These are phyloP conservation scores for Nesoenas mayeri DNA, from an alignment of 2,113 vertebrate genomes.

Conservation along the genomic window DNA sequence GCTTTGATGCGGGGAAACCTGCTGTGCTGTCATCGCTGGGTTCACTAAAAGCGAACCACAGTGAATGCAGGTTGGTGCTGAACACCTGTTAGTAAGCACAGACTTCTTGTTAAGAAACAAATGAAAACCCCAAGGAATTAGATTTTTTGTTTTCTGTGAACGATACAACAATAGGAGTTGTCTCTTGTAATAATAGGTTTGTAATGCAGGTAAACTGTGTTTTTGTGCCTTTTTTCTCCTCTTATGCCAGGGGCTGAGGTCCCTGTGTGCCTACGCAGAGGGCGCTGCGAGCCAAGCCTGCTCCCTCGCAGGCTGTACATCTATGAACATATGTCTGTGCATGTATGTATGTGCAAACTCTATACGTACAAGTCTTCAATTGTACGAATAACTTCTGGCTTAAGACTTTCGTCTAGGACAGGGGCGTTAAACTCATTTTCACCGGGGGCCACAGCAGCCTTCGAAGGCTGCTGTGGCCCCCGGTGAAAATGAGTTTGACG, in stretches of 20 bases:
- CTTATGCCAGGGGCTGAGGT: not conserved
- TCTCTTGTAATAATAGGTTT: fast-evolving
- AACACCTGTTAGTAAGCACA: not conserved
- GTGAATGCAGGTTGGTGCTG: not conserved
- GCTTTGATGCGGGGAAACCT: not conserved
- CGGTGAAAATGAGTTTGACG: too few relatives aligned
- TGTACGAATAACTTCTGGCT: too few relatives aligned
- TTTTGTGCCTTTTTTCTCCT: not conserved
- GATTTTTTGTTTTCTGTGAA: not conserved
- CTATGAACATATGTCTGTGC: fast-evolving
- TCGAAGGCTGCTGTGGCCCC: too few relatives aligned
- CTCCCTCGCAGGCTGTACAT: not conserved
- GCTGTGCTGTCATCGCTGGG: not conserved
- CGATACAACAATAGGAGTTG: not conserved
- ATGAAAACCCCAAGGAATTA: not conserved
- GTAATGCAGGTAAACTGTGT: fast-evolving
- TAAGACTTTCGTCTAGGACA: not conserved
- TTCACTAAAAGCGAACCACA: not conserved
- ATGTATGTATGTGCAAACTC: too few relatives aligned
- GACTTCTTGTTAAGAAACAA: not conserved
- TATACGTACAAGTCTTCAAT: fast-evolving
- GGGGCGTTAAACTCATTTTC: too few relatives aligned
- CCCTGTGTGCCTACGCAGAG: not conserved
- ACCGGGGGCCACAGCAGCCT: too few relatives aligned
- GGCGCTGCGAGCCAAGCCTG: not conserved